Percentiles rank a stretch among this genome's conserved stretches.
Evolutionary conservation across 2,888 invertebrate species (phyloP).

Genomic region (Hirtodrosophila confusa): DNA sequence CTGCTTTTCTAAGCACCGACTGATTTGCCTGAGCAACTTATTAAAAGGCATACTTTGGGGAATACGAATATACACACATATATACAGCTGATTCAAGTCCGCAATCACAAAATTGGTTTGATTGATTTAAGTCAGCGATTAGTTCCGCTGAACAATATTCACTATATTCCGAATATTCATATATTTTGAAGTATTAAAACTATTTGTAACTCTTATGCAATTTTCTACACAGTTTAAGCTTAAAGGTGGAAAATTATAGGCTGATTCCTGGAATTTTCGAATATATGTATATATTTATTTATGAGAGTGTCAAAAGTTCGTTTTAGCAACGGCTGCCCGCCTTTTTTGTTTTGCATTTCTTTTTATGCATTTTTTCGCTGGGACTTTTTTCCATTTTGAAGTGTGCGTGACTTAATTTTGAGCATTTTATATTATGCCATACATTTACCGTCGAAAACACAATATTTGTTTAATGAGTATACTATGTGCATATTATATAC

Average conservation of each 20-base stretch:
- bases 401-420: constrained; percentile 62
- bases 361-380: constrained; percentile 18
- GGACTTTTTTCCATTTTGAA: constrained; percentile 24
- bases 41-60: too few relatives aligned
- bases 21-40: too few relatives aligned
- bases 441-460: constrained; percentile 13
- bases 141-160: too few relatives aligned
- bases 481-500: constrained; percentile 19
- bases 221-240: too few relatives aligned
- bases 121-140: too few relatives aligned
- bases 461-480: constrained; percentile 60
- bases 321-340: not conserved
- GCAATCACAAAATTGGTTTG: too few relatives aligned
- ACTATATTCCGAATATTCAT: too few relatives aligned
- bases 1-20: too few relatives aligned
- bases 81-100: too few relatives aligned
- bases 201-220: too few relatives aligned
- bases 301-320: constrained; percentile 10
- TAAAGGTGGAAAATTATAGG: not conserved
- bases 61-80: too few relatives aligned
- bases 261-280: not conserved
- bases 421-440: constrained; percentile 41
- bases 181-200: too few relatives aligned
- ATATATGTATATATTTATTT: not conserved
- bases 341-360: constrained; percentile 14